phyloP scores from a whole-genome alignment of 1,140 invertebrate species.

The Tetraneura akinire region DNA sequence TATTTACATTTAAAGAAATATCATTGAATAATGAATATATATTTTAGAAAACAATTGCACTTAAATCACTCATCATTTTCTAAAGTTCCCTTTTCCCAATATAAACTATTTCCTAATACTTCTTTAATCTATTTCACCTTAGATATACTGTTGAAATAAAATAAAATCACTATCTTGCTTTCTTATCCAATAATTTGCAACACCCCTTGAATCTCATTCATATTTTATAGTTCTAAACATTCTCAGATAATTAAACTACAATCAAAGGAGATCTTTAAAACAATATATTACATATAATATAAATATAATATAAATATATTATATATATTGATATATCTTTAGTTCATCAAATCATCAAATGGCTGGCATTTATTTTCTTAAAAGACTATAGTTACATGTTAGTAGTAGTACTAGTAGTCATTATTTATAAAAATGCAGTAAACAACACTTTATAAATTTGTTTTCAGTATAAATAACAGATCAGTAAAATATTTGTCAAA shows the following conservation, averaged over 20 bases:
- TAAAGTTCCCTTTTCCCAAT: constrained; percentile 28
- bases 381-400: neutral
- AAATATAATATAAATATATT: no score
- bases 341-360: neutral
- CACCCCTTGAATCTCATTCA: neutral
- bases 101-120: neutral
- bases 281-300: no score
- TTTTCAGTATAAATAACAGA: neutral
- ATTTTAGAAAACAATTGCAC: constrained; percentile 46
- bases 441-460: neutral
- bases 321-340: neutral
- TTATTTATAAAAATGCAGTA: neutral
- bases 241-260: neutral
- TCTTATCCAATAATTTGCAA: neutral
- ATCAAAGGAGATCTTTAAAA: neutral
- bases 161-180: neutral
- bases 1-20: constrained; percentile 24
- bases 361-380: neutral
- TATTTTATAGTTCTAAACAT: neutral
- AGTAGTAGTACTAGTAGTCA: no score
- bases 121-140: neutral
- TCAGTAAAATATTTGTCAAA: neutral
- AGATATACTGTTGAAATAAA: neutral
- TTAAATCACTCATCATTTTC: constrained; percentile 25
- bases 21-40: constrained; percentile 19